These are phyloP conservation scores for Brachionus rubens DNA, from an alignment of 1,140 invertebrate species.

Conservation along the genomic window DNA sequence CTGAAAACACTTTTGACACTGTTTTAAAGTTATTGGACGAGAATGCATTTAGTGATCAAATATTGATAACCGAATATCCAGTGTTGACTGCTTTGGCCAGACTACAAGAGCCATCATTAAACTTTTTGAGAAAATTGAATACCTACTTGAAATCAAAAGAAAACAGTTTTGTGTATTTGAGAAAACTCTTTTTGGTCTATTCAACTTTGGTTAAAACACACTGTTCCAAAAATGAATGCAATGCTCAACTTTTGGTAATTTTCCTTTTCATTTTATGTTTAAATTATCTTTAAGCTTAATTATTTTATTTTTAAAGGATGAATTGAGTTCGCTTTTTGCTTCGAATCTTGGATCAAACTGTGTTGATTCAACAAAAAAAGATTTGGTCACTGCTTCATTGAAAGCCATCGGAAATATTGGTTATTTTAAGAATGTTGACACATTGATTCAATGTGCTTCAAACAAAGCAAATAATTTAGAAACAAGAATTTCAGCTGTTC, in stretches of 20 bases:
- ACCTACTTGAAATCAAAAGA: not conserved
- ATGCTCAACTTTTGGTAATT: slow-evolving; percentile 1
- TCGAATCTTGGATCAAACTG: slow-evolving; percentile 23
- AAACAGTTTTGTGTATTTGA: slow-evolving; percentile 18
- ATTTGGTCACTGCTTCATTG: slow-evolving; percentile 4
- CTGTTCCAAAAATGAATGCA: slow-evolving; percentile 14
- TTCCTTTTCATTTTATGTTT: not conserved
- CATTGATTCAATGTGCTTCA: slow-evolving; percentile 13
- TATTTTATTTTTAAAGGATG: not conserved
- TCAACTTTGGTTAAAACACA: slow-evolving; percentile 14
- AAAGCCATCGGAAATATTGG: slow-evolving; percentile 44
- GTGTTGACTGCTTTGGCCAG: slow-evolving; percentile 39
- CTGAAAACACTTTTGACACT: not conserved
- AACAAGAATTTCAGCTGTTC: slow-evolving; percentile 22
- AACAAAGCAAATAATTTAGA: slow-evolving; percentile 13
- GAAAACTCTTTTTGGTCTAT: slow-evolving; percentile 36
- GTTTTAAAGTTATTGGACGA: slow-evolving; percentile 30
- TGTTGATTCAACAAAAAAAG: slow-evolving; percentile 8
- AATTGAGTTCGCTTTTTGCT: not conserved
- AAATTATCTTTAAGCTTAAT: not conserved
- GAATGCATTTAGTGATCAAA: slow-evolving; percentile 16
- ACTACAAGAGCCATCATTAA: not conserved
- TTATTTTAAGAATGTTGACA: not conserved
- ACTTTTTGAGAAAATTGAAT: slow-evolving; percentile 21
- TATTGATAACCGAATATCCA: slow-evolving; percentile 37